phyloP scores from a whole-genome alignment of 2,888 invertebrate genomes.

The Strigamia transsilvanica region DNA sequence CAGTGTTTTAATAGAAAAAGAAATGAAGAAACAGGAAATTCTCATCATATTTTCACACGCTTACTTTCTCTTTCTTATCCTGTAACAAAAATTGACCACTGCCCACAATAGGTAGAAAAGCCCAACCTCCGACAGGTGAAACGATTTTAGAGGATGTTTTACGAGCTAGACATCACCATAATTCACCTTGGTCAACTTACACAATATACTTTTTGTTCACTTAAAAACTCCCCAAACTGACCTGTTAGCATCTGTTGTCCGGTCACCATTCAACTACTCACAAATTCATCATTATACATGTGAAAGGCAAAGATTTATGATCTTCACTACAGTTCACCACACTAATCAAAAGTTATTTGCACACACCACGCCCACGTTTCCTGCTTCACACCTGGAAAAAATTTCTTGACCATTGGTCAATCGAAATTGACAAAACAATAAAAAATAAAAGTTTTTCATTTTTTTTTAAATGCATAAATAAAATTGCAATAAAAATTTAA shows the following conservation, averaged over 20 bases:
- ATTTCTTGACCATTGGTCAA: neutral
- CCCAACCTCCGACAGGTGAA: conserved; percentile 30
- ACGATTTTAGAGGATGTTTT: conserved; percentile 7
- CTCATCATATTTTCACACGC: conserved; percentile 11
- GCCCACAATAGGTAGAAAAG: neutral
- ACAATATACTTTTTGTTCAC: conserved; percentile 30
- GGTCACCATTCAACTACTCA: conserved; percentile 4
- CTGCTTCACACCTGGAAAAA: conserved; percentile 12
- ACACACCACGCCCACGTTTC: conserved; percentile 15
- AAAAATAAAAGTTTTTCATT: too few relatives aligned
- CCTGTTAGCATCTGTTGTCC: conserved; percentile 30
- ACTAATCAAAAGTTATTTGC: conserved; percentile 30
- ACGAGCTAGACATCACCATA: conserved; percentile 21
- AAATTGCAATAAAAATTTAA: too few relatives aligned
- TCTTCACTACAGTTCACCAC: conserved; percentile 1
- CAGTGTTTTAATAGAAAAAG: neutral
- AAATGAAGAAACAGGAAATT: neutral
- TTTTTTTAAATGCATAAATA: too few relatives aligned
- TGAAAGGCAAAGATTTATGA: neutral
- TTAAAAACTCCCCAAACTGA: conserved; percentile 20
- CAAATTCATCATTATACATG: conserved; percentile 25
- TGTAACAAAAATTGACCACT: conserved; percentile 14
- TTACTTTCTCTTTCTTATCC: neutral
- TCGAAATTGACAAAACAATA: neutral
- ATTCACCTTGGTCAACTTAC: conserved; percentile 13